Evolutionary conservation across 1,140 invertebrate genomes (phyloP).

Genomic region (Agrypnia vestita): DNA sequence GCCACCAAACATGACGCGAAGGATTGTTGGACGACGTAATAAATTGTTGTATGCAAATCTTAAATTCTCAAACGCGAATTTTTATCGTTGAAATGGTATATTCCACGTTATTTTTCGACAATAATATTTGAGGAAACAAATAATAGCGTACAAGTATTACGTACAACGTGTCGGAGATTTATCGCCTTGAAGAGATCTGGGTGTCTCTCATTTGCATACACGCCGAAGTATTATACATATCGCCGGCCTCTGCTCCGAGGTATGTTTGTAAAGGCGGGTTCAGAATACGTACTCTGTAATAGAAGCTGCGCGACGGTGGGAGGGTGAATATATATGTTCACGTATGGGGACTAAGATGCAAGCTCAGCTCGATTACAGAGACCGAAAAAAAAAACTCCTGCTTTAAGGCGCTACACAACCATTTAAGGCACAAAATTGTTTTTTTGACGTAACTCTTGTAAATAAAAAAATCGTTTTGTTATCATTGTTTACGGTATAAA

Average conservation of each 20-base stretch:
- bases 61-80: background rate
- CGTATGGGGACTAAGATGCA: too few relatives aligned
- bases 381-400: too few relatives aligned
- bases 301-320: background rate
- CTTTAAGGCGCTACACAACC: too few relatives aligned
- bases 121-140: slow-evolving; percentile 16
- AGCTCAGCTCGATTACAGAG: background rate
- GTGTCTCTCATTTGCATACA: slow-evolving; percentile 31
- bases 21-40: background rate
- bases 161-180: slow-evolving; percentile 20
- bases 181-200: slow-evolving; percentile 19
- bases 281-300: background rate
- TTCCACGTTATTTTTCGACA: background rate
- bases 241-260: background rate
- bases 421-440: too few relatives aligned
- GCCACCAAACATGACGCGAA: background rate
- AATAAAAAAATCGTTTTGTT: too few relatives aligned
- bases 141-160: slow-evolving; percentile 1
- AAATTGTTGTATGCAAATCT: slow-evolving; percentile 1
- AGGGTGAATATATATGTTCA: background rate
- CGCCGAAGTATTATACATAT: background rate
- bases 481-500: too few relatives aligned
- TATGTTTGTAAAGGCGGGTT: background rate
- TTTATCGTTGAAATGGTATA: slow-evolving; percentile 3
- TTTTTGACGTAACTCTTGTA: too few relatives aligned